Conservation (phyloP, 2,888 invertebrate species). For the Neoscelio sp. region DNA sequence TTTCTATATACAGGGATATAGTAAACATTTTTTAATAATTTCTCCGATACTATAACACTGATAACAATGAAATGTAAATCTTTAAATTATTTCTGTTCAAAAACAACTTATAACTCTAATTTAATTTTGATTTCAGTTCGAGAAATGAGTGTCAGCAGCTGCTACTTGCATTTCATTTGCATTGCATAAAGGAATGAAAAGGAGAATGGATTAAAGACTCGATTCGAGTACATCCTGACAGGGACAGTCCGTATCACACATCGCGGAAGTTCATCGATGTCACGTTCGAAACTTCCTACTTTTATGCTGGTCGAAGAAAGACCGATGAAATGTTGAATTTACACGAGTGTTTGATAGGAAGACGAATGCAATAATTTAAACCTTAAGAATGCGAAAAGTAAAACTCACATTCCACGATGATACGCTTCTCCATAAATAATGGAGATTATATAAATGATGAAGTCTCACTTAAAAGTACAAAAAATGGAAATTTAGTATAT, state of each 20-base stretch:
- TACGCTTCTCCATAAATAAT: too few species aligned
- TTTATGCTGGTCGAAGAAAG: neutral
- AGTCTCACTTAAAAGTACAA: too few species aligned
- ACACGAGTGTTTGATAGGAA: neutral
- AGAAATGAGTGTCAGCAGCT: neutral
- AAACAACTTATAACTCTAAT: too few species aligned
- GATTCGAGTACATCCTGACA: slow-evolving; percentile 11
- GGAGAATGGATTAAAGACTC: slow-evolving; percentile 17
- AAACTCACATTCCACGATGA: too few species aligned
- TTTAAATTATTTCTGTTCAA: too few species aligned
- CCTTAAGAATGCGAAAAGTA: too few species aligned
- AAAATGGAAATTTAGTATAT: too few species aligned
- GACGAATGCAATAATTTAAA: neutral
- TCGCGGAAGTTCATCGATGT: slow-evolving; percentile 11
- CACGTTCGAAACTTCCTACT: slow-evolving; percentile 9
- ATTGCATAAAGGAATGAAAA: slow-evolving; percentile 2
- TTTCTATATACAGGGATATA: too few species aligned
- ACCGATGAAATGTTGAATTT: neutral
- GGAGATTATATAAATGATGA: too few species aligned
- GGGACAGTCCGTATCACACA: slow-evolving; percentile 4
- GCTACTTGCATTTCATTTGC: slow-evolving; percentile 10
- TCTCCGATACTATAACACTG: too few species aligned
- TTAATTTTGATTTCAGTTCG: slow-evolving; percentile 15
- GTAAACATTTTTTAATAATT: too few species aligned
- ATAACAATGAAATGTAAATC: too few species aligned